These are phyloP conservation scores for Keiferia lycopersicella DNA, from an alignment of 2,888 invertebrate genomes.

Conservation along the genomic window DNA sequence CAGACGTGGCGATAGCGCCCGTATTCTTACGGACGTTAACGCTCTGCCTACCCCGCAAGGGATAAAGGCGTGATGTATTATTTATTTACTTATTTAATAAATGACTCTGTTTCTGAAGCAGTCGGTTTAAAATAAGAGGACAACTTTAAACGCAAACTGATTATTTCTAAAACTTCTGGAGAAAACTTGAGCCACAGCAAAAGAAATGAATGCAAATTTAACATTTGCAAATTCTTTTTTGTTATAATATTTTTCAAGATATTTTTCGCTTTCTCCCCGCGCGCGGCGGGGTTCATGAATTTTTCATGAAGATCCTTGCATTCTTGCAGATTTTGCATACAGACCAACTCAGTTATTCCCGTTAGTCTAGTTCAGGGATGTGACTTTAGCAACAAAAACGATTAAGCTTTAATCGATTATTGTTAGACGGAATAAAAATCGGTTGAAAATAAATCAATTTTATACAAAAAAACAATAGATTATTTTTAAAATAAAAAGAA, in stretches of 20 bases:
- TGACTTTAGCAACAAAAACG: too few species aligned
- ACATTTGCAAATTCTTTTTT: constrained; percentile 24
- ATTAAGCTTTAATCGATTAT: too few species aligned
- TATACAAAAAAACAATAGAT: too few species aligned
- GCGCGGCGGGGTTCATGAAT: constrained; percentile 20
- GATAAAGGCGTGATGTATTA: too few species aligned
- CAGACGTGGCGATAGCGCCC: too few species aligned
- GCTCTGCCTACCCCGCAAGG: too few species aligned
- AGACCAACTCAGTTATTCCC: constrained; percentile 2
- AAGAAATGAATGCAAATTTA: constrained; percentile 26
- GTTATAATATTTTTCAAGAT: constrained; percentile 24
- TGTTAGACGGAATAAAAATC: too few species aligned
- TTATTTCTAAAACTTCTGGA: constrained; percentile 16
- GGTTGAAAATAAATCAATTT: too few species aligned
- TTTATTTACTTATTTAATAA: too few species aligned
- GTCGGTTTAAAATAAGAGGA: background rate
- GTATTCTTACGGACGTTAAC: too few species aligned
- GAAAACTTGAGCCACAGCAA: constrained; percentile 12
- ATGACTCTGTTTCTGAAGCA: too few species aligned
- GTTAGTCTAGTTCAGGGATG: background rate
- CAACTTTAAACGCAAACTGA: background rate
- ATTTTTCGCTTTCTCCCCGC: constrained; percentile 18
- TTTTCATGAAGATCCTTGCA: constrained; percentile 19
- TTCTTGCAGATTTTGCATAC: constrained; percentile 20
- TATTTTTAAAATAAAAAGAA: too few species aligned